Evolutionary conservation across 2,888 invertebrate genomes (phyloP), one percentile per base, ranked within the genome.

Genomic region (Athetis lepigone): DNA sequence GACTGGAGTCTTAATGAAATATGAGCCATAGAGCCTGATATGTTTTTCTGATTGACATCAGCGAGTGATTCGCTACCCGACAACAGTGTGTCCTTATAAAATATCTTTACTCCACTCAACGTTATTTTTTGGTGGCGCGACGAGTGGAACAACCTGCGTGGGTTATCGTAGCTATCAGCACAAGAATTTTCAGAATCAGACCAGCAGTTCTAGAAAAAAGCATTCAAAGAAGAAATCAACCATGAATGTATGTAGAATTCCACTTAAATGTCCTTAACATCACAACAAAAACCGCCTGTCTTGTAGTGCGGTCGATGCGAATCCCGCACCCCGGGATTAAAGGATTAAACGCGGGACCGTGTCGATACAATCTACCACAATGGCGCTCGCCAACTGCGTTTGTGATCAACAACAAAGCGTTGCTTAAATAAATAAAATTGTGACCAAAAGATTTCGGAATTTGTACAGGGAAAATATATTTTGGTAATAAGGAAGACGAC

Each of bases 301-400:
- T 71, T 70, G 73, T 81, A 79, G 83, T 79, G 82, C 80, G 82
- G 81, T 75, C 76, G 75, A 76, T 77, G 70, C 70, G 69, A 59
- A 71, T 79, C 75, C 81, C 75, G 75, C 67, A 75, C 64, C 64
- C 80, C 81, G 77, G 81, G 80, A 82, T 82, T 82, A 82, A 70
- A 78, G 83, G 83, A 78, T 82, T 82, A 82, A 77, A 70, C 76
- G 68, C 74, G 74, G 75, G 72, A 73, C 73, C 70, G 77, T 74
- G 81, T 73, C 81, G 81, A 80, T 80, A 80, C 79, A 76, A 76
- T 79, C 77, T 68, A 59, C 75, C 77, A 79, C 78, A 79, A 73
- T 64, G 70, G 74, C 76, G 67, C 60, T 52, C 55, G 69, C 68
- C 68, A 57, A 73, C 73, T 63, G 68, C 64, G 61, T 67, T 62